phyloP scores from a whole-genome alignment of 2,888 invertebrate species.

The Heteromurus nitidus region DNA sequence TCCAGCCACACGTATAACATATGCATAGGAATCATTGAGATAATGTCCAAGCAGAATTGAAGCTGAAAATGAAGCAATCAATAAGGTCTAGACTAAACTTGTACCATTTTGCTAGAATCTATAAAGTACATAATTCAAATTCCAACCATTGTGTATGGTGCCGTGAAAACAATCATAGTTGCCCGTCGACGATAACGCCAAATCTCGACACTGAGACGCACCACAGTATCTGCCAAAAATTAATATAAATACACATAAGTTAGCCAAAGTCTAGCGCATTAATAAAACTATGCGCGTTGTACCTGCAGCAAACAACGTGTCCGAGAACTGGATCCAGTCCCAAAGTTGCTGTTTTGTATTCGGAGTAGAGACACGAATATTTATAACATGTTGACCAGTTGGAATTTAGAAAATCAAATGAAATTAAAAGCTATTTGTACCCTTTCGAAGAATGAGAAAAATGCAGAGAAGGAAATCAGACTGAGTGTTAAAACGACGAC shows the following conservation, averaged over 20 bases:
- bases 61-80: too few relatives aligned
- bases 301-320: not conserved
- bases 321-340: conserved; percentile 16
- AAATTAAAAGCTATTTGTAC: too few relatives aligned
- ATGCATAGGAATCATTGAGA: conserved; percentile 59
- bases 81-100: too few relatives aligned
- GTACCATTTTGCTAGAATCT: not conserved
- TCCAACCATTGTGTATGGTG: conserved; percentile 59
- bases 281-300: too few relatives aligned
- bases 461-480: conserved; percentile 49
- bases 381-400: too few relatives aligned
- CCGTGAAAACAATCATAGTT: conserved; percentile 51
- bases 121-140: not conserved
- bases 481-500: conserved; percentile 32
- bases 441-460: conserved; percentile 60
- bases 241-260: too few relatives aligned
- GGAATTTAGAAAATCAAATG: too few relatives aligned
- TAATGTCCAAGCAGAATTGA: conserved; percentile 50
- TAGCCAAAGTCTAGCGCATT: too few relatives aligned
- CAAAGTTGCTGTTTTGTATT: conserved; percentile 33
- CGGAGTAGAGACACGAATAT: not conserved
- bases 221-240: conserved; percentile 49
- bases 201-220: conserved; percentile 63
- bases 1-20: conserved; percentile 42
- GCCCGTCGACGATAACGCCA: conserved; percentile 61